A percentile compares a stretch with the other conserved stretches of the same genome.
phyloP scores from a whole-genome alignment of 2,113 vertebrate species.

The Cyrtonyx montezumae region DNA sequence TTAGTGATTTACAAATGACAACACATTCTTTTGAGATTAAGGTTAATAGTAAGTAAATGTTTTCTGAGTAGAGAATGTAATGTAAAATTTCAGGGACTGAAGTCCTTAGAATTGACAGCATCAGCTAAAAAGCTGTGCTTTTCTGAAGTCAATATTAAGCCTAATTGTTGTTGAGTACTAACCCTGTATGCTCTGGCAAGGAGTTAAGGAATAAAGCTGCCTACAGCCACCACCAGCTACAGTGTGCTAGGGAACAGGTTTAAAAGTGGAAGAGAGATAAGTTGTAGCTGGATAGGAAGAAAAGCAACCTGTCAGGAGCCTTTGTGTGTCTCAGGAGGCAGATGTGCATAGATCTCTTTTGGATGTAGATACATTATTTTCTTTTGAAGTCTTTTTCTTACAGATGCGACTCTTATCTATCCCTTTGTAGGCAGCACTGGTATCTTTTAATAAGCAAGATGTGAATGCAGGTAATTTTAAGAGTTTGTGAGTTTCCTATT shows the following conservation, averaged over 20 bases:
- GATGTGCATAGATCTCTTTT: neutral
- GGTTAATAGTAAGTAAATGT: neutral
- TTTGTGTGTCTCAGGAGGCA: neutral
- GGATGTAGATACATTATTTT: neutral
- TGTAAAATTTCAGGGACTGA: neutral
- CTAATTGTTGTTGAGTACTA: neutral
- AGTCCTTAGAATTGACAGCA: neutral
- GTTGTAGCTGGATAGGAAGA: neutral
- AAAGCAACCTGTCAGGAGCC: neutral
- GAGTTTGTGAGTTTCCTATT: neutral
- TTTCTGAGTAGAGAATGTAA: neutral
- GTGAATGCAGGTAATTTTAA: neutral
- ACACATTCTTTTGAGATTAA: neutral
- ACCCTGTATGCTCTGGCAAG: neutral
- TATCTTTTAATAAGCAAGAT: neutral
- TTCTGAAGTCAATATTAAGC: neutral
- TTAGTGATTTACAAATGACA: neutral
- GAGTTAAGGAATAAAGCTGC: neutral
- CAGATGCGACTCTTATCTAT: neutral
- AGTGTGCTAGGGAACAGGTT: neutral
- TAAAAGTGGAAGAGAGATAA: neutral
- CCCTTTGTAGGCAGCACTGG: neutral
- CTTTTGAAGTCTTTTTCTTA: neutral
- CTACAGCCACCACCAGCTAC: neutral
- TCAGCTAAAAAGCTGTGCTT: neutral